Evolutionary conservation across 2,888 invertebrate genomes (phyloP), one percentile per base, ranked within the genome.

Genomic region (Caenorhabditis sp.): DNA sequence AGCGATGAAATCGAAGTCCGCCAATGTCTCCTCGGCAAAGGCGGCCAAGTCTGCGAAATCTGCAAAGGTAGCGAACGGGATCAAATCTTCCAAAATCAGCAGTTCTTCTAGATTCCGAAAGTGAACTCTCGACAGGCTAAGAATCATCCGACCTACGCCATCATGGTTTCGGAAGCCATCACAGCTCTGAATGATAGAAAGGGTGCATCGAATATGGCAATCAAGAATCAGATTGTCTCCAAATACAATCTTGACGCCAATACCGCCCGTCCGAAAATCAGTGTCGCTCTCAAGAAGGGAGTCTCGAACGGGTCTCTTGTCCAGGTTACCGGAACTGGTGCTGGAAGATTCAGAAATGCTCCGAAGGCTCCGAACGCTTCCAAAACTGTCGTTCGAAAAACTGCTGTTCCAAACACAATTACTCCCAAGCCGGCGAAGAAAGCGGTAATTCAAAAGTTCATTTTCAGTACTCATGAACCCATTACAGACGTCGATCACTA

Each of bases 331-430:
- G 73, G 73, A 73, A 35, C 2, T 22, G 73, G 73, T 12, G 61
- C 61, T 38, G 73, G 73, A 73, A 59, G 61, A 47, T 73, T 61
- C 73, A 61, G 38, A 16, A 22, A 61, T 28, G 26, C 64, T 47
- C 28, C 63, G 16, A 41, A 41, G 3, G 10, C 24, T 22, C 22
- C 41, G 6, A 5, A 5, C 16, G 44, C 16, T 44, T n/a, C 44
- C 7, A 47, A 19, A 41, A 31, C 31, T 22, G 28, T 28, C 28
- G 47, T 51, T 19, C 10, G 51, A 7, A 66, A 22, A 10, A 47
- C 16, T 16, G 22, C 22, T 24, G 12, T n/a, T 24, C 2, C 51
- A 2, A 51, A 51, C 2, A 22, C 4, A 35, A 8, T 35, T 35
- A 8, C 51, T 22, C 22, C 51, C 24, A 22, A n/a, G n/a, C n/a